Evolutionary conservation across 2,113 vertebrate species (phyloP).

Genomic region (Notothenia rossii): DNA sequence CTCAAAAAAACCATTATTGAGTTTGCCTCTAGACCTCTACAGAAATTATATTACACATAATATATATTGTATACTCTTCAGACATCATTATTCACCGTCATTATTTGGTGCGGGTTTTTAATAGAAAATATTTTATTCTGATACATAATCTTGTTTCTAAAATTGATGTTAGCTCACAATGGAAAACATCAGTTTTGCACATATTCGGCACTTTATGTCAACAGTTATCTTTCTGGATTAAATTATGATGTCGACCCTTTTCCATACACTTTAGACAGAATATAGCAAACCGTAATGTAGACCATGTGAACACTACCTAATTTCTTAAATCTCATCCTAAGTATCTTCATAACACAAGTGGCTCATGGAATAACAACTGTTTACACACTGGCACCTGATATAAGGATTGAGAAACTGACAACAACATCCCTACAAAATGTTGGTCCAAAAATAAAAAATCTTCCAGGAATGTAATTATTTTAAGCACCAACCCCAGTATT

Average conservation of each 20-base stretch:
- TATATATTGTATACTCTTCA: background rate
- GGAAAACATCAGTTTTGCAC: background rate
- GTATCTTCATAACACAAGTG: background rate
- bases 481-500: slow-evolving; percentile 34
- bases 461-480: slow-evolving; percentile 4
- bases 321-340: background rate
- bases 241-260: background rate
- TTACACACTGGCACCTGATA: background rate
- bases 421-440: background rate
- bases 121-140: background rate
- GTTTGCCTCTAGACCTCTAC: too few relatives aligned
- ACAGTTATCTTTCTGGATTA: background rate
- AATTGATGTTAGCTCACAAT: background rate
- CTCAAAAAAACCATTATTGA: too few relatives aligned
- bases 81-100: background rate
- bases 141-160: background rate
- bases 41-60: too few relatives aligned
- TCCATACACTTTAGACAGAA: background rate
- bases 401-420: background rate
- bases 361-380: background rate
- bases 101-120: background rate
- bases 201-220: background rate
- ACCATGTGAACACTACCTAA: background rate
- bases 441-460: slow-evolving; percentile 1
- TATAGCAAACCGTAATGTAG: background rate